Evolutionary conservation across 2,797 vertebrate genomes (phyloP), one percentile per base, ranked within the genome.

Genomic region (Zalophus californianus): DNA sequence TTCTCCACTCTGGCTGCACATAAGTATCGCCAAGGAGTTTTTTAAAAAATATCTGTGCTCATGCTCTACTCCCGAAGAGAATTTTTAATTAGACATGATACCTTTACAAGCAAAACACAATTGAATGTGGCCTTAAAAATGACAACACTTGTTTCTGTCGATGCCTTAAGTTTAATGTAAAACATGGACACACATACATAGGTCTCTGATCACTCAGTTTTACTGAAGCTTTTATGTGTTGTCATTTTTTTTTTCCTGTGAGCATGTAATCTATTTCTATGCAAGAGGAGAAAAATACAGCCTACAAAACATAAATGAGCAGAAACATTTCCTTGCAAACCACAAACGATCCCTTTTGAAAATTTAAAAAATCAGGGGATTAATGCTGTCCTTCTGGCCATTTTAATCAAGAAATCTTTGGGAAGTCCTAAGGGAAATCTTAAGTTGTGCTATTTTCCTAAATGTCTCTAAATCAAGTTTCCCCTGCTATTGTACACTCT

Each of bases 281-380:
- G 38, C 8, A 86, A 83, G 27, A 56, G 3, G 7, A 79, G 12
- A 92, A 95, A 95, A 38, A 54, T 56, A 86, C 72, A 82, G 48
- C 12, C 41, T 91, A 68, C n/a, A 32, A 58, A 38, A 41, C 14
- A 18, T 83, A 91, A 90, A 35, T 50, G 20, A 62, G 32, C 12
- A 35, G 80, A 86, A 58, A 64, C 6, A 60, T 96, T 80, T 87
- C 41, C 66, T 92, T 90, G 32, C 15, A 92, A 92, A 92, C 16
- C 35, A n/a, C 21, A 32, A 68, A 92, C 29, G 5, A 92, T 80
- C 50, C 32, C 60, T 41, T 23, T 92, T 73, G 58, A 79, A 54
- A 88, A 25, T 14, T 85, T 90, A 38, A 79, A 79, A 79, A 80
- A 70, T 93, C 8, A 60, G 72, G 3, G 1, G 21, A 52, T 50